Evolutionary conservation across 2,113 vertebrate species (phyloP), one percentile per base, ranked within the genome.

Genomic region (Alethe castanea): DNA sequence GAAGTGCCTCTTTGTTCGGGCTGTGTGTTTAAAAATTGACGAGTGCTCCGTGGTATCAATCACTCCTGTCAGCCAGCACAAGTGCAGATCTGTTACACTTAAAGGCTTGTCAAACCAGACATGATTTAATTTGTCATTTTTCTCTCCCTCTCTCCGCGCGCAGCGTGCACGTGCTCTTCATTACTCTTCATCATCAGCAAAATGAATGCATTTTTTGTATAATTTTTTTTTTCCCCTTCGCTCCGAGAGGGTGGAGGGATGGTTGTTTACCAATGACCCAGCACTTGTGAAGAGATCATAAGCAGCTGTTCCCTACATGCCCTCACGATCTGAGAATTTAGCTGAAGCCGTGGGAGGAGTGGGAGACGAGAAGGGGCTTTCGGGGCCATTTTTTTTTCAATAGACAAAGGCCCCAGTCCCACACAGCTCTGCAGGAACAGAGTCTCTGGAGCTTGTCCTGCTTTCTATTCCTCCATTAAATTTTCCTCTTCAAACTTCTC

Each of bases 121-220:
- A 97, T 98, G 97, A 98, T 98, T 98, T 97, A 96, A 97, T 98
- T 98, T 98, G 97, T 97, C 97, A 96, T 92, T 88, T 92, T 88
- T 93, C 95, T 96, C 86, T 95, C 86, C 92, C 95, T 64, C 84
- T 82, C 93, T 95, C 88, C 42, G 31, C 36, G 52, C 19, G 83
- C 88, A 24, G 95, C 74, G 5, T 62, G 92, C 96, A 97, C 92
- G 96, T 97, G 96, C 98, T 97, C 96, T 96, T 96, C 96, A 97
- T 97, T 97, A 97, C 94, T 96, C 96, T 95, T 95, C 88, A 79
- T 94, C 91, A 88, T 92, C 95, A 79, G 87, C 67, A 92, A 97
- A 95, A 97, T 97, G 96, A 97, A 97, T 97, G 94, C 89, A 95
- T 95, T 95, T 97, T 97, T 97, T 97, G 96, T 97, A 92, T 65